phyloP scores from a whole-genome alignment of 2,797 vertebrate genomes.

The Gambusia yucatana region DNA sequence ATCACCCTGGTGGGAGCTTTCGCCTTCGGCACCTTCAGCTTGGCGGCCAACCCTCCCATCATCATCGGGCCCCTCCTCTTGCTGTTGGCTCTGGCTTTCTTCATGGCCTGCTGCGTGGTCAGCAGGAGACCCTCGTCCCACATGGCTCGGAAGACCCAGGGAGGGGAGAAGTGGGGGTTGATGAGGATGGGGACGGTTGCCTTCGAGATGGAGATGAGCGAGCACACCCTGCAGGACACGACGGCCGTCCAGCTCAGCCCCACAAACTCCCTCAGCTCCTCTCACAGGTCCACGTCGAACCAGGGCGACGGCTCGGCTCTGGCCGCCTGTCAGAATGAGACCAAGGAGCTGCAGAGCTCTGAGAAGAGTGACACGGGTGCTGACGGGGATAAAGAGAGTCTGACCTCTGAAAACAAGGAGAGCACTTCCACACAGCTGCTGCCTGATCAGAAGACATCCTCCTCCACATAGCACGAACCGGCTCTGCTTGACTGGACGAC shows the following conservation, averaged over 20 bases:
- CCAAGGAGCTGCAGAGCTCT: conserved; percentile 55
- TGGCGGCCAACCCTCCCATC: conserved; percentile 87
- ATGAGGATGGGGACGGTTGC: conserved; percentile 81
- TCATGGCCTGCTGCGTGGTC: conserved; percentile 88
- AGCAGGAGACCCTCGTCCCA: conserved; percentile 81
- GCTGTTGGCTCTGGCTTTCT: conserved; percentile 87
- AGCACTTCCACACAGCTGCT: conserved; percentile 70
- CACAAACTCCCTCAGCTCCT: conserved; percentile 86
- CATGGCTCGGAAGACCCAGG: conserved; percentile 61
- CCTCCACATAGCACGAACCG: conserved; percentile 15
- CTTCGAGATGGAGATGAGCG: conserved; percentile 93
- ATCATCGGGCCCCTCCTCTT: conserved; percentile 89
- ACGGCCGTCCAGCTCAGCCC: conserved; percentile 92
- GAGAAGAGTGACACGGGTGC: conserved; percentile 56
- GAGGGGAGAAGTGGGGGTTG: conserved; percentile 80
- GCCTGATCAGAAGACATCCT: conserved; percentile 18
- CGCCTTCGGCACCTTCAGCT: conserved; percentile 87
- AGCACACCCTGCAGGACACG: conserved; percentile 93
- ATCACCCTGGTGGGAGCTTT: conserved; percentile 94
- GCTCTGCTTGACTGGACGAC: neutral
- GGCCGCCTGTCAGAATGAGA: conserved; percentile 41
- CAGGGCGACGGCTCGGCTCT: conserved; percentile 47
- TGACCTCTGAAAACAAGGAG: conserved; percentile 28
- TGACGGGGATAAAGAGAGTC: conserved; percentile 42
- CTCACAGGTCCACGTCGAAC: conserved; percentile 80